Evolutionary conservation across 2,888 invertebrate genomes (phyloP), one percentile per base, ranked within the genome.

Genomic region (Xestia ashworthii): DNA sequence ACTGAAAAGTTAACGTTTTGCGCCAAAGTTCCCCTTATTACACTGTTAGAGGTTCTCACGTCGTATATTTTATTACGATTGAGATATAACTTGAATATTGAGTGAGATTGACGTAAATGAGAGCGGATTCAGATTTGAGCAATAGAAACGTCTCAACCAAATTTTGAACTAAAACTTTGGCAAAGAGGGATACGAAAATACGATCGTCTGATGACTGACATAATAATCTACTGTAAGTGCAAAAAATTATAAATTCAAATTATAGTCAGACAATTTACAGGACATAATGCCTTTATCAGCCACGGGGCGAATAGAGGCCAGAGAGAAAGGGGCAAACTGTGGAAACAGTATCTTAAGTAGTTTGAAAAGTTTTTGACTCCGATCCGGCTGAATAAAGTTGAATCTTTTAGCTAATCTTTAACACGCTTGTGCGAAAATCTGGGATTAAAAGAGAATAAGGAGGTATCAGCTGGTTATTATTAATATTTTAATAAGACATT

Each of bases 1-100:
- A 78, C 83, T 87, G 81, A 84, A 87, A 89, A 89, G 88, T 88
- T 89, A 87, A 84, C 79, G 71, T 78, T 84, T 82, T 78, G 67
- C 78, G 82, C 85, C 78, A 84, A 84, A 84, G 82, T 83, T 83
- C 72, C 74, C 85, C 78, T 85, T 85, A 85, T 81, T 83, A 78
- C 66, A 78, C 67, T 74, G 78, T 81, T 81, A 86, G 67, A 83
- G 50, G 71, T 82, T 87, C 86, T 67, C 87, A 88, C 86, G 44
- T 88, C 82, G 82, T 87, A 88, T 82, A 83, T 88, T 86, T 88
- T 85, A 87, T 86, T 76, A 69, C 82, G 71, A 86, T 75, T 80
- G 76, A 81, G 75, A 83, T 81, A 85, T 85, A 41, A 72, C 81
- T 74, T 84, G 81, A 78, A 82, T 83, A 81, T 82, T 82, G 82